Base-by-base conservation (phyloP, 2,113 vertebrate species). In the Passer domesticus region DNA sequence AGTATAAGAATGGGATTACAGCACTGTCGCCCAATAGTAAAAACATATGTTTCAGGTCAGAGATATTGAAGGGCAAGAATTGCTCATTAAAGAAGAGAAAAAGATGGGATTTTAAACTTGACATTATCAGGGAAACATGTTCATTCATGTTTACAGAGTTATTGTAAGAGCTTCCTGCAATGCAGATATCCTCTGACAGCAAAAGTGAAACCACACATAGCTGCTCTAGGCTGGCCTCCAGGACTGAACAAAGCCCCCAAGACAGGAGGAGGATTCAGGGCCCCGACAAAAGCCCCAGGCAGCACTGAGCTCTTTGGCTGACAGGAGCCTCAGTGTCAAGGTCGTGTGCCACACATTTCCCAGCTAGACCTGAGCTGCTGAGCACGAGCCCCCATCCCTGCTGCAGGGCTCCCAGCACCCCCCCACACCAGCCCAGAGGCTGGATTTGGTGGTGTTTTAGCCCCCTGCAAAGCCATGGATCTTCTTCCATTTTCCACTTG, bases 1-100 rank as follows among this genome's bases (percentile, higher is more conserved):
- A 80, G 55, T 63, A 66, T 69, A 81, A 95, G 41, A 94, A 95
- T 74, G 67, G 84, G 64, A 93, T 89, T 91, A 90, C 53, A 68
- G 72, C 47, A 81, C 64, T 93, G 85, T 86, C 73, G 37, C 27
- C 49, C 39, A 5, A 66, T 55, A 82, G 83, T 87, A 95, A 85
- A 82, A 94, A 35, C 89, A 60, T 64, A 66, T 90, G 67, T 58
- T 91, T 52, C 82, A 74, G 84, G 84, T 86, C 87, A 83, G 63
- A 85, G 82, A 87, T 55, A 80, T 58, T 56, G 74, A 89, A 87
- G 81, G n/a, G 69, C 72, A 83, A 90, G 44, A 66, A 77, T 23
- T 52, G 50, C 56, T 96, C 60, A 90, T 90, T 95, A 96, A 92
- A 73, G 50, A 85, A 72, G 37, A 87, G n/a, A 75, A 94, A 96